phyloP scores from a whole-genome alignment of 2,888 invertebrate species.

The Heliconius hortense region DNA sequence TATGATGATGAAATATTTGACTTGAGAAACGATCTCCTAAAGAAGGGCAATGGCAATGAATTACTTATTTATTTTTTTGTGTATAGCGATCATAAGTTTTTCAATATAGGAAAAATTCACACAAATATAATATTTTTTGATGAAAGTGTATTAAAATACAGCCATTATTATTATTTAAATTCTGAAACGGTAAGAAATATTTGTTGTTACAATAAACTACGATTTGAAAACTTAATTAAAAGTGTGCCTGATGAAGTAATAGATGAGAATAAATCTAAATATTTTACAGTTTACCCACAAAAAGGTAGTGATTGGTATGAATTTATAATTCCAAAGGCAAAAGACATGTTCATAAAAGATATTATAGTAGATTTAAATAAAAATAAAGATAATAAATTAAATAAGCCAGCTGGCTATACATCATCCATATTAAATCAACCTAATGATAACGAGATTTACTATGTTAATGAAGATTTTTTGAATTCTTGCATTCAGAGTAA shows the following conservation, averaged over 20 bases:
- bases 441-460: neutral
- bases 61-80: slow-evolving; percentile 34
- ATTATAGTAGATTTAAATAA: slow-evolving; percentile 18
- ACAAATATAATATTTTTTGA: slow-evolving; percentile 24
- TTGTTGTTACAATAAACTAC: slow-evolving; percentile 1
- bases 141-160: slow-evolving; percentile 22
- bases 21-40: slow-evolving; percentile 28
- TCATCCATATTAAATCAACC: neutral
- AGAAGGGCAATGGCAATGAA: slow-evolving; percentile 27
- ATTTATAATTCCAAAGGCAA: slow-evolving; percentile 24
- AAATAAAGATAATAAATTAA: neutral
- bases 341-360: slow-evolving; percentile 21
- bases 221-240: neutral
- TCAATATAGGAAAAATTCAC: slow-evolving; percentile 26
- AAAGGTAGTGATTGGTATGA: neutral
- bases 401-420: neutral
- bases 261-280: neutral
- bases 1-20: slow-evolving; percentile 34
- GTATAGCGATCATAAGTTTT: slow-evolving; percentile 12
- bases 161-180: slow-evolving; percentile 32
- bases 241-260: neutral
- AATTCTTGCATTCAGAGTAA: neutral
- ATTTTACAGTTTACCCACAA: neutral
- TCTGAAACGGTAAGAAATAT: slow-evolving; percentile 2
- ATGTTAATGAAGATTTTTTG: neutral